Evolutionary conservation across 1,140 invertebrate species (phyloP).

Genomic region (Drosophila insularis): DNA sequence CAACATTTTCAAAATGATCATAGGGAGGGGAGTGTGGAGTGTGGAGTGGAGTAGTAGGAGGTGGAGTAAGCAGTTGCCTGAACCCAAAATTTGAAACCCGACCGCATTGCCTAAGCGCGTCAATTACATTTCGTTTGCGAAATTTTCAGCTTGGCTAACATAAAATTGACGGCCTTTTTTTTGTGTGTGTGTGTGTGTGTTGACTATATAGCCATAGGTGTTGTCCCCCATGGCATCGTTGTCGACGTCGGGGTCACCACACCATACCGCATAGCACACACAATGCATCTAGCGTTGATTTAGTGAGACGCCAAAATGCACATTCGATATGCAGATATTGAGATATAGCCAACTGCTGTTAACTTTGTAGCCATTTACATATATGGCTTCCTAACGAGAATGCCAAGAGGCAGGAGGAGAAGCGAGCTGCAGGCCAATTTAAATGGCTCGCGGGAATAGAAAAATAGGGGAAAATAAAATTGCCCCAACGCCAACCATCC

Average conservation of each 20-base stretch:
- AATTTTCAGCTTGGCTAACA: constrained; percentile 20
- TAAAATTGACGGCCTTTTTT: constrained; percentile 22
- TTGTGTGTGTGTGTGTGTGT: not conserved
- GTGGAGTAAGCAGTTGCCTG: not conserved
- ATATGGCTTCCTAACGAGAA: constrained; percentile 27
- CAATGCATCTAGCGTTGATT: constrained; percentile 4
- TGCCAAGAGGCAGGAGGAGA: constrained; percentile 8
- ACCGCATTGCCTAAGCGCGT: constrained; percentile 25
- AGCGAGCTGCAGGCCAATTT: not conserved
- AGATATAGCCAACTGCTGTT: constrained; percentile 1
- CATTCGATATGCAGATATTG: constrained; percentile 18
- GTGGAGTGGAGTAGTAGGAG: not conserved
- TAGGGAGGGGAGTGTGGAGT: not conserved
- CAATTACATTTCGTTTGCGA: constrained; percentile 45
- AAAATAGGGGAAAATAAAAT: constrained; percentile 36
- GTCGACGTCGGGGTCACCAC: constrained; percentile 5
- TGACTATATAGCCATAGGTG: not conserved
- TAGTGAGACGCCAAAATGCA: constrained; percentile 19
- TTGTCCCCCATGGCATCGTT: not conserved
- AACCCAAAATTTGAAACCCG: not conserved
- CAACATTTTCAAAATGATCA: constrained; percentile 45
- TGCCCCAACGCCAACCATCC: not conserved
- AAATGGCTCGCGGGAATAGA: constrained; percentile 11
- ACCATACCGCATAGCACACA: not conserved
- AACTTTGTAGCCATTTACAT: constrained; percentile 9